Conservation (phyloP, 1,140 invertebrate genomes). For the Heliconius congener region DNA sequence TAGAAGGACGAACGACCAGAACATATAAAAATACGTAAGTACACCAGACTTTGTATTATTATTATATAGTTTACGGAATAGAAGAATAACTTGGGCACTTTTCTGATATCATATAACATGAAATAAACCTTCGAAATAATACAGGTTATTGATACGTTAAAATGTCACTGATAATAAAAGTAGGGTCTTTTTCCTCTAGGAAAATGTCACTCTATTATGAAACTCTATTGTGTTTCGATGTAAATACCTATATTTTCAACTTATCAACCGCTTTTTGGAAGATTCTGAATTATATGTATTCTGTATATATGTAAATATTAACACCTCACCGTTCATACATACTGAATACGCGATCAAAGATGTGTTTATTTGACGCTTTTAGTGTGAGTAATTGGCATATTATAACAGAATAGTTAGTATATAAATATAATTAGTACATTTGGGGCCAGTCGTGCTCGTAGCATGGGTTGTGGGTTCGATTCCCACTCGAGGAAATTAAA, state of each 20-base stretch:
- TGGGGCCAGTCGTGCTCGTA: too few species aligned
- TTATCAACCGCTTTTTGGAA: not conserved
- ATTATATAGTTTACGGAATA: not conserved
- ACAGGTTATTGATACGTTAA: slow-evolving; percentile 10
- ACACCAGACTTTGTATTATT: not conserved
- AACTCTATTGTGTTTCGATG: not conserved
- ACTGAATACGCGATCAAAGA: not conserved
- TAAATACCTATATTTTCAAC: not conserved
- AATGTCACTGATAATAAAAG: slow-evolving; percentile 14
- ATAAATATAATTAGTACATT: too few species aligned
- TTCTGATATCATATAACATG: not conserved
- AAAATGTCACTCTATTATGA: not conserved
- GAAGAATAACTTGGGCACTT: not conserved
- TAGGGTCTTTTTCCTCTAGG: not conserved
- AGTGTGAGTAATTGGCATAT: not conserved
- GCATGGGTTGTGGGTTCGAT: too few species aligned
- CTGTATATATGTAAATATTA: too few species aligned
- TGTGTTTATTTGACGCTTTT: not conserved
- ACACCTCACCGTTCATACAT: too few species aligned
- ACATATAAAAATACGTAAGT: too few species aligned
- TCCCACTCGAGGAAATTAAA: too few species aligned
- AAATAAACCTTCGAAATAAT: not conserved
- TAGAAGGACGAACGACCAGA: too few species aligned
- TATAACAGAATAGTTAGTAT: not conserved
- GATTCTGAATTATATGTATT: not conserved